Evolutionary conservation across 2,888 invertebrate genomes (phyloP).

Genomic region (Cantharis nigra): DNA sequence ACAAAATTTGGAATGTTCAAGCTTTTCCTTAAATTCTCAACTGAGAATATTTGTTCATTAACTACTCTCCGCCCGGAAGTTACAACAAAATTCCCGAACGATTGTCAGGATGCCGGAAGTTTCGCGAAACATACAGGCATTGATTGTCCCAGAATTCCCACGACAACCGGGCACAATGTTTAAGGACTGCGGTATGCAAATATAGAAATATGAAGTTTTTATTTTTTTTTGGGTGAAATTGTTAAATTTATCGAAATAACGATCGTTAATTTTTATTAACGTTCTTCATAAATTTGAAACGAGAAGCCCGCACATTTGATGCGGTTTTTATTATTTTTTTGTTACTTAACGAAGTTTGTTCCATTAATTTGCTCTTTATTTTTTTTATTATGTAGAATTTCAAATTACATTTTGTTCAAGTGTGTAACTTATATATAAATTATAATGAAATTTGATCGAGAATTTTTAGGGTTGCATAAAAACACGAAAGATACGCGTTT

Average conservation of each 20-base stretch:
- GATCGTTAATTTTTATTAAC: background rate
- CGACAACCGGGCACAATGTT: too few relatives aligned
- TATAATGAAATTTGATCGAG: conserved; percentile 3
- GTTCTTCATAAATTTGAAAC: background rate
- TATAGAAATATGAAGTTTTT: background rate
- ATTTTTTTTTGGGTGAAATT: background rate
- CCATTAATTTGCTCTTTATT: background rate
- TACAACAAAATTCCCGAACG: too few relatives aligned
- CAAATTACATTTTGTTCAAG: background rate
- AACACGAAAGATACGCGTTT: conserved; percentile 18
- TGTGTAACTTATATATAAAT: background rate
- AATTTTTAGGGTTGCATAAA: conserved; percentile 20
- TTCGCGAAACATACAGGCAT: too few relatives aligned
- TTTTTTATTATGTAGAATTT: background rate
- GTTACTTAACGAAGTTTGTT: background rate
- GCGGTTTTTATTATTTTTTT: background rate
- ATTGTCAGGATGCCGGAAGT: too few relatives aligned
- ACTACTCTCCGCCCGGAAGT: too few relatives aligned
- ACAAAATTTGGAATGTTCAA: too few relatives aligned
- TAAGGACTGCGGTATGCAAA: too few relatives aligned
- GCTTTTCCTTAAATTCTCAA: too few relatives aligned
- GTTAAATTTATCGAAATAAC: background rate
- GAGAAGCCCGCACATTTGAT: background rate
- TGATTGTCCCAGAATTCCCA: too few relatives aligned
- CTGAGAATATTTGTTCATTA: too few relatives aligned